A percentile compares a stretch with the other conserved stretches of the same genome.
phyloP scores from a whole-genome alignment of 2,888 invertebrate species.

The Thumatha senex region DNA sequence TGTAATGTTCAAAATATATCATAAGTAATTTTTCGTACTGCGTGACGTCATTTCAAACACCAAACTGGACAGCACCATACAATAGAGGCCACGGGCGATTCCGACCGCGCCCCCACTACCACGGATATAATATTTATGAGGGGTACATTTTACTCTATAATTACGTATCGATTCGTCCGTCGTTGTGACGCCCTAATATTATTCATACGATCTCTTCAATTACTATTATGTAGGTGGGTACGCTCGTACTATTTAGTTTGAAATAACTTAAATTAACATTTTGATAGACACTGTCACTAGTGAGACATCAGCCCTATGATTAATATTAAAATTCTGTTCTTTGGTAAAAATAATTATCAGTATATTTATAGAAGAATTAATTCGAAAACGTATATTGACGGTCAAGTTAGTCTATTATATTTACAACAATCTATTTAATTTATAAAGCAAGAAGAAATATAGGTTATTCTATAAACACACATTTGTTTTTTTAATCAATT shows the following conservation, averaged over 20 bases:
- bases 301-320: slow-evolving; percentile 6
- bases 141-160: slow-evolving; percentile 80
- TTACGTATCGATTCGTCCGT: slow-evolving; percentile 77
- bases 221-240: slow-evolving; percentile 57
- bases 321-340: not conserved
- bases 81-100: slow-evolving; percentile 73
- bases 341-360: not conserved
- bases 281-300: slow-evolving; percentile 15
- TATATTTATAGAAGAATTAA: not conserved
- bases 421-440: too few species aligned
- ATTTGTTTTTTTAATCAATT: slow-evolving; percentile 7
- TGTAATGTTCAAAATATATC: too few species aligned
- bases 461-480: too few species aligned
- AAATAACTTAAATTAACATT: slow-evolving; percentile 10
- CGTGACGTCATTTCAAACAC: slow-evolving; percentile 48
- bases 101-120: slow-evolving; percentile 72
- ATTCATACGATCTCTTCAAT: slow-evolving; percentile 76
- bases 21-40: slow-evolving; percentile 14
- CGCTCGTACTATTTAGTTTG: slow-evolving; percentile 21
- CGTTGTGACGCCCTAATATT: slow-evolving; percentile 77
- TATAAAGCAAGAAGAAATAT: too few species aligned
- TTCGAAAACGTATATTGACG: too few species aligned
- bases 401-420: too few species aligned
- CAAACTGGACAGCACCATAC: slow-evolving; percentile 52
- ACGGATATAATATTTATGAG: slow-evolving; percentile 79